A percentile compares a stretch with the other conserved stretches of the same genome.
These are phyloP conservation scores for Trichopoda pennipes DNA, from an alignment of 2,888 invertebrate genomes.

Conservation along the genomic window DNA sequence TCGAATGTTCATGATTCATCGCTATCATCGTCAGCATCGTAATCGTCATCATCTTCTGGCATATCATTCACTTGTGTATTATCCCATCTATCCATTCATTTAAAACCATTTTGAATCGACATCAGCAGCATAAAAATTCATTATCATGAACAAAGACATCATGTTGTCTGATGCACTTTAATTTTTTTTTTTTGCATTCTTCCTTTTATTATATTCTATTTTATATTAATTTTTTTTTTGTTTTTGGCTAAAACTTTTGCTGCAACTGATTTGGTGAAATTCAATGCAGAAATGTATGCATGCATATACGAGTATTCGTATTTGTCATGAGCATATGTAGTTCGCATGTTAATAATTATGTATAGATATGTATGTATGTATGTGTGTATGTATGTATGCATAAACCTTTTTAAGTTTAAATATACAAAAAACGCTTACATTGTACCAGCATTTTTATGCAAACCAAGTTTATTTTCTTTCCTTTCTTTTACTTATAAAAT, in stretches of 20 bases:
- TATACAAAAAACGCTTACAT: constrained; percentile 7
- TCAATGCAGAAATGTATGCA: constrained; percentile 49
- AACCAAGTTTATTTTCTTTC: constrained; percentile 32
- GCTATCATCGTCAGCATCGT: constrained; percentile 25
- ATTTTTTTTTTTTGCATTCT: constrained; percentile 15
- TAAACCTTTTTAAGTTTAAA: not conserved
- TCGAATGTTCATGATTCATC: constrained; percentile 50
- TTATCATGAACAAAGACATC: constrained; percentile 63
- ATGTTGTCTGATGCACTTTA: constrained; percentile 54
- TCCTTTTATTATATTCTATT: constrained; percentile 36
- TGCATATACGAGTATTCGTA: not conserved
- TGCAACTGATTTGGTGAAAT: constrained; percentile 60
- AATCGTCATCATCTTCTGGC: constrained; percentile 29
- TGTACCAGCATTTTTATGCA: constrained; percentile 20
- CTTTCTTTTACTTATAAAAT: constrained; percentile 19
- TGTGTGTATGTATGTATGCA: not conserved
- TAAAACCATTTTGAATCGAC: constrained; percentile 45
- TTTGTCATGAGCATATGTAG: constrained; percentile 1
- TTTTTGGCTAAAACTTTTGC: constrained; percentile 31
- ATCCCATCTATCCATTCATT: constrained; percentile 13
- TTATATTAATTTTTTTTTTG: not conserved
- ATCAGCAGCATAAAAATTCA: constrained; percentile 58
- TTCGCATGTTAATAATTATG: not conserved
- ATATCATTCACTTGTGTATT: constrained; percentile 28
- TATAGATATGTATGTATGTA: not conserved